Conservation (phyloP, 2,113 vertebrate genomes). For the Cygnus buccinator region DNA sequence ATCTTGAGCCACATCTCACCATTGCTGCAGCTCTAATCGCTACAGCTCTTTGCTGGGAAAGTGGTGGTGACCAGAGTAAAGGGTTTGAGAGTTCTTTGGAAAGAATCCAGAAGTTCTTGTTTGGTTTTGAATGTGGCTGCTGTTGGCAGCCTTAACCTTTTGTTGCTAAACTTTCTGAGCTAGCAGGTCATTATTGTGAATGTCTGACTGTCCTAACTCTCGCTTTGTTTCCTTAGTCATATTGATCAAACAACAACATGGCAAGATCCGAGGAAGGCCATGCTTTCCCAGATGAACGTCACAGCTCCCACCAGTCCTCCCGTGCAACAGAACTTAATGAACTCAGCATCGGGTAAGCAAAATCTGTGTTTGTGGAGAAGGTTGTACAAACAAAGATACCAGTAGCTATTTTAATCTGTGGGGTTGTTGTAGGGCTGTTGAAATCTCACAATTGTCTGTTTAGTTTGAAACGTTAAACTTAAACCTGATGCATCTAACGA, state of each 20-base stretch:
- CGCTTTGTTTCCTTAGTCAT: constrained; percentile 83
- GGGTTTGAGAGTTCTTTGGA: background rate
- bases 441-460: background rate
- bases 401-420: background rate
- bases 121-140: background rate
- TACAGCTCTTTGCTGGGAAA: background rate
- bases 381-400: background rate
- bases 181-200: background rate
- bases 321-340: constrained; percentile 91
- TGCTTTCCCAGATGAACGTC: constrained; percentile 92
- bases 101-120: background rate
- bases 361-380: background rate
- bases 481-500: background rate
- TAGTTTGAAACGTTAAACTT: background rate
- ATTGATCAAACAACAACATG: constrained; percentile 97
- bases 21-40: background rate
- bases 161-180: constrained; percentile 1
- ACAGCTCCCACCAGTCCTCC: constrained; percentile 87
- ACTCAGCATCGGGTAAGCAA: constrained; percentile 86
- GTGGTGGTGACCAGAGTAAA: background rate
- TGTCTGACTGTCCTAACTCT: constrained; percentile 44
- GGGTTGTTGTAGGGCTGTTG: fast-evolving
- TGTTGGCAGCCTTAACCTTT: background rate
- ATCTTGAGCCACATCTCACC: background rate
- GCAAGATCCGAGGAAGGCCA: constrained; percentile 95